Conservation (phyloP, 1,140 invertebrate genomes). For the Aethina tumida region DNA sequence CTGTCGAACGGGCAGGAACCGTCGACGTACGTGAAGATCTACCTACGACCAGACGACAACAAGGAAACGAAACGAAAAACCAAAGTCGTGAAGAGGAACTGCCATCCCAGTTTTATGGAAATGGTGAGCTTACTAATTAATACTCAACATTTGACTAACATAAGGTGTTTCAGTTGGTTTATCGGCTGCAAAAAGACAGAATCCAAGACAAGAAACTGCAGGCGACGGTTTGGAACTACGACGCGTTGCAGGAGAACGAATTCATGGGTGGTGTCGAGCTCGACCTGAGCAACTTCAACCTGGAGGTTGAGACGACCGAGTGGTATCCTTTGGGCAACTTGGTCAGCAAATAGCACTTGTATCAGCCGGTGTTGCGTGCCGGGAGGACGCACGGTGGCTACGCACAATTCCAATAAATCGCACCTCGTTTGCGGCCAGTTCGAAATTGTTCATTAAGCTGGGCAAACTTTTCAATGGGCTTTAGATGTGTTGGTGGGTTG, state of each 20-base stretch:
- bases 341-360: conserved; percentile 26
- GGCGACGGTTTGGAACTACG: conserved; percentile 92
- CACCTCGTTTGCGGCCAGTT: too few species aligned
- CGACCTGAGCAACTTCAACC: conserved; percentile 56
- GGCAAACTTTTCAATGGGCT: too few species aligned
- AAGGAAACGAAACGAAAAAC: conserved; percentile 94
- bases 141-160: conserved; percentile 1
- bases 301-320: conserved; percentile 65
- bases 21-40: conserved; percentile 89
- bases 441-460: too few species aligned
- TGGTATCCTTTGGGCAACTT: conserved; percentile 66
- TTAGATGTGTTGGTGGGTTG: too few species aligned
- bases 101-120: conserved; percentile 96
- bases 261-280: conserved; percentile 84
- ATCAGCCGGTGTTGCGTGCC: too few species aligned
- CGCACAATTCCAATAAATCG: background rate
- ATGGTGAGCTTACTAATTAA: conserved; percentile 74
- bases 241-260: conserved; percentile 90
- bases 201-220: conserved; percentile 66
- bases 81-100: conserved; percentile 82
- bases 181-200: conserved; percentile 74
- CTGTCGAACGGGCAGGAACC: conserved; percentile 67
- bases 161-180: conserved; percentile 64
- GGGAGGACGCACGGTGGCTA: too few species aligned
- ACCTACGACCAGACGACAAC: conserved; percentile 76